phyloP scores from a whole-genome alignment of 2,113 vertebrate genomes.

The Psammodynastes pulverulentus region DNA sequence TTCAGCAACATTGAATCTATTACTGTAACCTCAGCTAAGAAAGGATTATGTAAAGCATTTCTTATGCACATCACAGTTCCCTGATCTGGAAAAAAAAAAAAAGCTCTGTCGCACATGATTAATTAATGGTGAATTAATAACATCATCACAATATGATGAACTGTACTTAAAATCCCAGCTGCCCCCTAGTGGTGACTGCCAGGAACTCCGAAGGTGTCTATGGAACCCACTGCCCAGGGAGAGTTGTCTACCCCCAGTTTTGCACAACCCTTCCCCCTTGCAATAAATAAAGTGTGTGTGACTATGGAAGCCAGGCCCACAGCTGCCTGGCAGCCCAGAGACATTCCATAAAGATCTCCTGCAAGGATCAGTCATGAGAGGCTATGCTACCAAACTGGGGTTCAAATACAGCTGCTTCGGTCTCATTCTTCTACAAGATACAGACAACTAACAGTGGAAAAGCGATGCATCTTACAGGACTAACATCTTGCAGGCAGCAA shows the following conservation, averaged over 20 bases:
- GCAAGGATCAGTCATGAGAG: fast-evolving
- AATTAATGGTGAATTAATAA: not conserved
- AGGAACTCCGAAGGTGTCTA: not conserved
- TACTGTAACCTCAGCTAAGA: not conserved
- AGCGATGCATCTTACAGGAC: not conserved
- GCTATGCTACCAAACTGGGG: fast-evolving
- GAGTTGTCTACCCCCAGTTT: not conserved
- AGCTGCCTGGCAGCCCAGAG: not conserved
- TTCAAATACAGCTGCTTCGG: not conserved
- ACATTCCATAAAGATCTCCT: fast-evolving
- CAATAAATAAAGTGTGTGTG: not conserved
- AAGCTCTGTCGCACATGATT: not conserved
- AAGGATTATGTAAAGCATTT: not conserved
- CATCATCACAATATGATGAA: not conserved
- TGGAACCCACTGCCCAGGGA: fast-evolving
- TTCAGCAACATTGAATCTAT: not conserved
- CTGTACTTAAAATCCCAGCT: constrained; percentile 60
- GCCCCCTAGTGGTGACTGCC: constrained; percentile 67
- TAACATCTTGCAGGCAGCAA: not conserved
- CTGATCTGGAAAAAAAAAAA: not conserved
- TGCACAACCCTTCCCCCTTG: not conserved
- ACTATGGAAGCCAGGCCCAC: not conserved
- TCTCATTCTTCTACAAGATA: fast-evolving
- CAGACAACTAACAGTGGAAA: not conserved
- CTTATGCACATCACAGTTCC: not conserved